A percentile compares a stretch with the other conserved stretches of the same genome.
Conservation (phyloP, 2,888 invertebrate species). For the Nesidiocoris tenuis region DNA sequence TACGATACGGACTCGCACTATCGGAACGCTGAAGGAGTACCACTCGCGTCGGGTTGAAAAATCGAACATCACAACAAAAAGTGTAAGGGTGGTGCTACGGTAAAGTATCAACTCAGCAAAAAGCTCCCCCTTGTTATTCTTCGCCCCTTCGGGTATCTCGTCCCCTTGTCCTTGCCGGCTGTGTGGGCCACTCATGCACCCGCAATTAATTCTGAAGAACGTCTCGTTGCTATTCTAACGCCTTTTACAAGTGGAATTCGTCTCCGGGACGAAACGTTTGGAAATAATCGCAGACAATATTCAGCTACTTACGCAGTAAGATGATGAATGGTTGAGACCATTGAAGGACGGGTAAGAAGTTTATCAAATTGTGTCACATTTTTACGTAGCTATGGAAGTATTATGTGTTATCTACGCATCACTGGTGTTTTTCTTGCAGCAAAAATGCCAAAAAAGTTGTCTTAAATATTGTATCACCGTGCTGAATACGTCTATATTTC, state of each 20-base stretch:
- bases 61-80: background rate
- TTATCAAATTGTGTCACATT: too few relatives aligned
- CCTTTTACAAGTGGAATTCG: background rate
- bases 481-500: too few relatives aligned
- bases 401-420: too few relatives aligned
- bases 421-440: too few relatives aligned
- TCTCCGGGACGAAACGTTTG: background rate
- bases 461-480: too few relatives aligned
- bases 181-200: constrained; percentile 11
- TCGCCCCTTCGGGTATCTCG: constrained; percentile 3
- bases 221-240: constrained; percentile 16
- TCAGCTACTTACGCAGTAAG: background rate
- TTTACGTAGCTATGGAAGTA: too few relatives aligned
- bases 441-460: too few relatives aligned
- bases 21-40: too few relatives aligned
- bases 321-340: too few relatives aligned
- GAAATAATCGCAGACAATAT: background rate
- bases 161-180: background rate
- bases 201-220: constrained; percentile 30
- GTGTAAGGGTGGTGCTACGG: background rate
- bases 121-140: constrained; percentile 21
- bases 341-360: too few relatives aligned
- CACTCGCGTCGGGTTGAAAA: background rate
- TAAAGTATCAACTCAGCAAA: constrained; percentile 21
- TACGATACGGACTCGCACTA: too few relatives aligned